phyloP scores from a whole-genome alignment of 2,888 invertebrate species.

The Tuta absoluta region DNA sequence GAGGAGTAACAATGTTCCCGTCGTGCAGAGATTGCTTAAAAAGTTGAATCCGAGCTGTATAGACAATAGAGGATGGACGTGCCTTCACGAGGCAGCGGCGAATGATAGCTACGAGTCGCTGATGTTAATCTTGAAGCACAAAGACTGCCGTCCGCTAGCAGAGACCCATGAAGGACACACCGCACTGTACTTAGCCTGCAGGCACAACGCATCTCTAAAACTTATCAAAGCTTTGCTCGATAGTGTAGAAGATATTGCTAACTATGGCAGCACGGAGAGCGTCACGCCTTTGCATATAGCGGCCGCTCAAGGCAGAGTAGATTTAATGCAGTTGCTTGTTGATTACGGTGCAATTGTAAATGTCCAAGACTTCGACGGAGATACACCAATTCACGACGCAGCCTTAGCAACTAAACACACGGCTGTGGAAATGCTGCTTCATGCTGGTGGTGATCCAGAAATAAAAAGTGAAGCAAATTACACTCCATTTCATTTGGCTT shows the following conservation, averaged over 20 bases:
- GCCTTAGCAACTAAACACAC: slow-evolving; percentile 55
- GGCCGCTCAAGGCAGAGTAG: slow-evolving; percentile 63
- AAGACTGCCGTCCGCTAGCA: slow-evolving; percentile 56
- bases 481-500: slow-evolving; percentile 72
- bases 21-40: slow-evolving; percentile 59
- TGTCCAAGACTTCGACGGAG: slow-evolving; percentile 75
- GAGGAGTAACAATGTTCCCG: slow-evolving; percentile 60
- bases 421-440: slow-evolving; percentile 57
- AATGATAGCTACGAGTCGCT: slow-evolving; percentile 66
- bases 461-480: slow-evolving; percentile 63
- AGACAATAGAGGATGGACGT: slow-evolving; percentile 79
- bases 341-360: slow-evolving; percentile 67
- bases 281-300: slow-evolving; percentile 73
- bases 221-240: slow-evolving; percentile 63
- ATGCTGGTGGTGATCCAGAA: slow-evolving; percentile 69
- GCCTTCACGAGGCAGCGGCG: slow-evolving; percentile 76
- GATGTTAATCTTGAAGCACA: slow-evolving; percentile 59
- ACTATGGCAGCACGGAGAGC: slow-evolving; percentile 71
- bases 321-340: slow-evolving; percentile 63
- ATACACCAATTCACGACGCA: slow-evolving; percentile 74
- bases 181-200: slow-evolving; percentile 71
- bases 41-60: slow-evolving; percentile 73
- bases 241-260: slow-evolving; percentile 62
- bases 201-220: slow-evolving; percentile 56
- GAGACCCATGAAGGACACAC: slow-evolving; percentile 77